Evolutionary conservation across 2,888 invertebrate genomes (phyloP), one percentile per base, ranked within the genome.

Genomic region (Slavum lentiscoides): DNA sequence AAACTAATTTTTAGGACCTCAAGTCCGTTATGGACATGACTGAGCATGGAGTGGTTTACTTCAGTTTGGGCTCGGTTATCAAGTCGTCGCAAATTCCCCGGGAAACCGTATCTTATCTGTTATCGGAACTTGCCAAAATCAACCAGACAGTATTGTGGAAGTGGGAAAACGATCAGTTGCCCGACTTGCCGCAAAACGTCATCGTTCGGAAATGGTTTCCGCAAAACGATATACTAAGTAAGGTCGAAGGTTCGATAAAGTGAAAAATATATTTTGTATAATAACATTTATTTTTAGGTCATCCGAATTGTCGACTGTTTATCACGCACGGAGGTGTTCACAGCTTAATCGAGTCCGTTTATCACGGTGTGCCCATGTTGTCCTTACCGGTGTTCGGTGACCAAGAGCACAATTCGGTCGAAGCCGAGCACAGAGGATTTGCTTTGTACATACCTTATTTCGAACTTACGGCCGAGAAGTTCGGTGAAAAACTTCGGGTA

Each of bases 211-310:
- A 76, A 66, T 82, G 82, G 82, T 82, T 77, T 1, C 82, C 82
- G 6, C 82, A 82, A 66, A 82, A 82, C 30, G 82, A 82, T 13
- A 58, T 82, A 17, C 59, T 82, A 8, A 66, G 82, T 82, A 72
- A 6, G 49, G n/a, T 11, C 49, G 49, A 49, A 6, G 49, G 2
- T 49, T 5, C 49, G 49, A 7, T 11, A 1, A 9, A 17, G 17
- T 17, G 55, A 55, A 15, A 55, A 39, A 19, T n/a, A 39, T 21
- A n/a, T 17, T 21, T 4, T n/a, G n/a, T n/a, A 5, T 21, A 53
- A 21, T 21, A 17, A 23, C 17, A 53, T 49, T 43, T 4, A 2
- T 59, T 62, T 74, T n/a, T n/a, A 82, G 82, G 64, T 1, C 82
- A 82, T 43, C 82, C 74, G 2, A 81, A 81, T 17, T 82, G 80